A percentile compares a stretch with the other conserved stretches of the same genome.
phyloP scores from a whole-genome alignment of 1,140 invertebrate species.

The Melipona quadrifasciata region DNA sequence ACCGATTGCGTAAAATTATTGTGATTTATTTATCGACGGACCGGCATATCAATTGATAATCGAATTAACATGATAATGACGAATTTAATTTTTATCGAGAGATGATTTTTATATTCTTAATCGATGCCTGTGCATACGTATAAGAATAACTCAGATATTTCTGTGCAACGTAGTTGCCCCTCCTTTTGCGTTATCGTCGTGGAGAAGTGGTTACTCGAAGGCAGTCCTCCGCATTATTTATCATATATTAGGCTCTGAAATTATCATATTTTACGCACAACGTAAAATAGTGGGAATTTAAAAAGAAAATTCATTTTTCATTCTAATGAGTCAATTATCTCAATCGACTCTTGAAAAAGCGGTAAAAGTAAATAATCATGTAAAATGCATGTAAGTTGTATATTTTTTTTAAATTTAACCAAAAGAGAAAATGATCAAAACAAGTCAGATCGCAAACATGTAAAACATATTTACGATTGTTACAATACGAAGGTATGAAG shows the following conservation, averaged over 20 bases:
- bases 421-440: neutral
- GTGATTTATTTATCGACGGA: neutral
- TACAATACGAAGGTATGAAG: neutral
- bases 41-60: neutral
- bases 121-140: too few species aligned
- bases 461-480: constrained; percentile 27
- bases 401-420: neutral
- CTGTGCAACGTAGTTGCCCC: constrained; percentile 21
- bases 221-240: constrained; percentile 15
- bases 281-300: neutral
- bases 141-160: constrained; percentile 12
- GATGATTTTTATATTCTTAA: constrained; percentile 3
- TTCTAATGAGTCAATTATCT: too few species aligned
- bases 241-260: neutral
- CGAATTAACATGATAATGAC: neutral
- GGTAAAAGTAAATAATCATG: too few species aligned
- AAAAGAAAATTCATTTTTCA: neutral
- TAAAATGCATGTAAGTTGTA: neutral
- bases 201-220: neutral
- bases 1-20: neutral
- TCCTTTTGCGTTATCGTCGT: neutral
- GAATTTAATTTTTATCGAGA: neutral
- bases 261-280: too few species aligned
- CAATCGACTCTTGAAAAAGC: neutral
- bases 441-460: neutral